Conservation (phyloP, 1,140 invertebrate genomes). For the Aphelinus certus region DNA sequence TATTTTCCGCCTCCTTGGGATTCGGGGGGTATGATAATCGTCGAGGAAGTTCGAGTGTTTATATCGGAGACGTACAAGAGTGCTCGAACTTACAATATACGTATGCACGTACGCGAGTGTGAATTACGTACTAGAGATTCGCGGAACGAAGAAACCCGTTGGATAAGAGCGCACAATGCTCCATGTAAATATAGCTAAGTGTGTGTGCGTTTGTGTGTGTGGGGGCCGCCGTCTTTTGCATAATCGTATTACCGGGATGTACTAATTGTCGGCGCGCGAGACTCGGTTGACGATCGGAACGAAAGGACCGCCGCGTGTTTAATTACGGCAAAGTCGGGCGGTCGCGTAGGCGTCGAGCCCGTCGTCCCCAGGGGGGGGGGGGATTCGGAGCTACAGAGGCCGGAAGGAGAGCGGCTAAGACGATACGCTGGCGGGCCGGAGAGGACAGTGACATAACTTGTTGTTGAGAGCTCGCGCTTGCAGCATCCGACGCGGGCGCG, state of each 20-base stretch:
- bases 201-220: not conserved
- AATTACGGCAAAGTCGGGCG: no score
- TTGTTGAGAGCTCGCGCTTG: constrained; percentile 7
- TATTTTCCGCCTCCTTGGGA: no score
- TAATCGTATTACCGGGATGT: constrained; percentile 11
- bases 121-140: not conserved
- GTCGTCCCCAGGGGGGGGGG: no score
- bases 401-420: no score
- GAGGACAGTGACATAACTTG: constrained; percentile 44
- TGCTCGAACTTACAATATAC: no score
- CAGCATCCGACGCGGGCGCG: constrained; percentile 22
- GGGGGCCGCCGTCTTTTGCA: not conserved
- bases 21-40: no score
- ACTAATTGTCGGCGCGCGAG: constrained; percentile 8
- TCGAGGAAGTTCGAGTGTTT: no score
- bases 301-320: no score
- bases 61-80: no score
- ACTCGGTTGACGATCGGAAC: not conserved
- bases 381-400: no score
- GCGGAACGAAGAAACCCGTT: not conserved
- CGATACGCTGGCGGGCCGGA: not conserved
- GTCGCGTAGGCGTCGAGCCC: no score
- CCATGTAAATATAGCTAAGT: not conserved
- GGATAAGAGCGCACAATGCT: not conserved
- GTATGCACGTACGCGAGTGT: no score